phyloP scores from a whole-genome alignment of 2,888 invertebrate species.

The Andrena marginata region DNA sequence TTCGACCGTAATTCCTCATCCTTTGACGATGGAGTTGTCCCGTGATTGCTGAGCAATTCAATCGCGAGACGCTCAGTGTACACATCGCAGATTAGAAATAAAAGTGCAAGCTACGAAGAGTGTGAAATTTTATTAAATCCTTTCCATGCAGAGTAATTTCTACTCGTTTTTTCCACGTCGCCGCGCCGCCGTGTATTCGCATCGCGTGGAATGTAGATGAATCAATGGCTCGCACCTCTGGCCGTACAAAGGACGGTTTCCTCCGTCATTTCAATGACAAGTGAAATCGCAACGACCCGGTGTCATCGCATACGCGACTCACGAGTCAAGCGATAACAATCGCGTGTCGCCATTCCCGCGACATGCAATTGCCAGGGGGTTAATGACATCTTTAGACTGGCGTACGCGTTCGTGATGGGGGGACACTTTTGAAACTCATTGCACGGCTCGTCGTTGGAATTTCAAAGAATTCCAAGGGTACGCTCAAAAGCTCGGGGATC shows the following conservation, averaged over 20 bases:
- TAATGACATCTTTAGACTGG: not conserved
- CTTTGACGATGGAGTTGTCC: not conserved
- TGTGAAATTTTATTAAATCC: not conserved
- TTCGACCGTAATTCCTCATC: not conserved
- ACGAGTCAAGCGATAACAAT: constrained; percentile 7
- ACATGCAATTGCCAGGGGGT: not conserved
- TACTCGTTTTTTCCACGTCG: too few relatives aligned
- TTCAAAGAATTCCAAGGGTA: not conserved
- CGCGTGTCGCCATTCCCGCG: constrained; percentile 3
- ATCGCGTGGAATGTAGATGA: not conserved
- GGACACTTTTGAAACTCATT: not conserved
- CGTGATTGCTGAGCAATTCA: not conserved
- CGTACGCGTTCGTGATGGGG: not conserved
- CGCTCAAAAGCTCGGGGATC: constrained; percentile 13
- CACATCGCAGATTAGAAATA: not conserved
- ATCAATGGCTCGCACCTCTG: not conserved
- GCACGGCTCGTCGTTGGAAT: not conserved
- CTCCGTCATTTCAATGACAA: constrained; percentile 9
- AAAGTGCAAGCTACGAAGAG: not conserved
- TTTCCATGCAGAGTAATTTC: not conserved
- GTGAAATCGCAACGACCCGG: not conserved
- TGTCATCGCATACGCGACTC: constrained; percentile 14
- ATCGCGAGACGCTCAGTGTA: not conserved
- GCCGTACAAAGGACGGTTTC: not conserved
- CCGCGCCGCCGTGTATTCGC: too few relatives aligned